These are phyloP conservation scores for Pseudobourletiella spinata DNA, from an alignment of 1,140 invertebrate species.

Conservation along the genomic window DNA sequence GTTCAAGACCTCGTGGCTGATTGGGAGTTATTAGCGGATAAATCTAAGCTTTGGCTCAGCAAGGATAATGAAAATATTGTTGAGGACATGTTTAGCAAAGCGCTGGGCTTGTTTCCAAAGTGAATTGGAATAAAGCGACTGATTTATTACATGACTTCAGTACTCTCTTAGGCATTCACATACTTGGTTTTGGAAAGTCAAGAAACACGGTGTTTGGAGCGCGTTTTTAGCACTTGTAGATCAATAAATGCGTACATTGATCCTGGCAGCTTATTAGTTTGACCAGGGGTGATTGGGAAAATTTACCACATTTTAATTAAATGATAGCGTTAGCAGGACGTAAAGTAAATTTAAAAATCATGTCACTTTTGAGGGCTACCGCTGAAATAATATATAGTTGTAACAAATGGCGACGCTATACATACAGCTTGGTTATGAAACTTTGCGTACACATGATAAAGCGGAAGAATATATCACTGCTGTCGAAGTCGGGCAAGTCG, in stretches of 20 bases:
- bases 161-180: no score
- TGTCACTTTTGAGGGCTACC: no score
- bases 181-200: no score
- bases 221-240: no score
- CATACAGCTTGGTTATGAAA: no score
- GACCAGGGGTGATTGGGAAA: no score
- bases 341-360: neutral
- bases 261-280: no score
- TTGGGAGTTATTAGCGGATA: slow-evolving; percentile 28
- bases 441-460: no score
- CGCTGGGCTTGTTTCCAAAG: neutral
- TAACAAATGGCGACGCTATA: neutral
- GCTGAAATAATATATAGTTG: neutral
- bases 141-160: neutral
- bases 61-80: neutral
- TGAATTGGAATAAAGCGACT: neutral
- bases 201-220: no score
- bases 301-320: no score
- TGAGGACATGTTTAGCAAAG: slow-evolving; percentile 13
- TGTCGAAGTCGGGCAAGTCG: slow-evolving; percentile 84
- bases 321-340: no score
- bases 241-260: no score
- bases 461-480: neutral
- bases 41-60: slow-evolving; percentile 24
- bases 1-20: slow-evolving; percentile 8